A percentile compares a stretch with the other conserved stretches of the same genome.
These are phyloP conservation scores for Lethenteron camtschaticum DNA, from an alignment of 2,113 vertebrate genomes.

Conservation along the genomic window DNA sequence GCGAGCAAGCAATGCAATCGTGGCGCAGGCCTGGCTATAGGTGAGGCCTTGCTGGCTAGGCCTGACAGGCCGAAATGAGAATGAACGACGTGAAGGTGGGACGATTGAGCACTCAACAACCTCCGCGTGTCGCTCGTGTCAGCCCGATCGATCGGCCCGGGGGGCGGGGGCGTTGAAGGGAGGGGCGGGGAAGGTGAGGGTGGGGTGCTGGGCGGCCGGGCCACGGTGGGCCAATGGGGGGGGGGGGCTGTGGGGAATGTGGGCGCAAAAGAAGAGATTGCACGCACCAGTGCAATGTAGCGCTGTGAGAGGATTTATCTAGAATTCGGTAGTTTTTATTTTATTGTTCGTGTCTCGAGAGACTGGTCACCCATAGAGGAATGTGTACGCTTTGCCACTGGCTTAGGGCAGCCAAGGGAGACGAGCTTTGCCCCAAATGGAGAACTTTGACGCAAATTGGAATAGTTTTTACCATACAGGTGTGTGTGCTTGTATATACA, in stretches of 20 bases:
- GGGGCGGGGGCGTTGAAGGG: background rate
- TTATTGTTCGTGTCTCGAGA: too few relatives aligned
- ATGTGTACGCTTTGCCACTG: too few relatives aligned
- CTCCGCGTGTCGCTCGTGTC: background rate
- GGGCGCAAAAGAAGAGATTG: background rate
- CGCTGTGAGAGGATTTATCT: too few relatives aligned
- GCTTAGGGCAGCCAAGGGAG: too few relatives aligned
- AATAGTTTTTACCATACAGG: too few relatives aligned
- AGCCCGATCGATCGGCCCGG: slow-evolving; percentile 1
- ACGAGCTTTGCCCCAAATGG: too few relatives aligned
- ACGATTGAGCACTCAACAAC: slow-evolving; percentile 6
- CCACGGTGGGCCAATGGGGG: background rate
- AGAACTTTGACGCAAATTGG: too few relatives aligned
- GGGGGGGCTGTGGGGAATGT: background rate
- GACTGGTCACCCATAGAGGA: too few relatives aligned
- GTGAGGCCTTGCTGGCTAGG: too few relatives aligned
- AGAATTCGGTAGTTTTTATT: too few relatives aligned
- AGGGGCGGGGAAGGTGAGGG: background rate
- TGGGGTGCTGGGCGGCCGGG: background rate
- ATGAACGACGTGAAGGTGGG: background rate
- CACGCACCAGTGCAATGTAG: background rate
- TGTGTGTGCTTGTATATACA: too few relatives aligned
- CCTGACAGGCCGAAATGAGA: background rate
- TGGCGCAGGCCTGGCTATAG: too few relatives aligned
- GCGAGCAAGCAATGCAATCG: background rate